These are phyloP conservation scores for Ceratina australensis DNA, from an alignment of 1,140 invertebrate genomes.

Conservation along the genomic window DNA sequence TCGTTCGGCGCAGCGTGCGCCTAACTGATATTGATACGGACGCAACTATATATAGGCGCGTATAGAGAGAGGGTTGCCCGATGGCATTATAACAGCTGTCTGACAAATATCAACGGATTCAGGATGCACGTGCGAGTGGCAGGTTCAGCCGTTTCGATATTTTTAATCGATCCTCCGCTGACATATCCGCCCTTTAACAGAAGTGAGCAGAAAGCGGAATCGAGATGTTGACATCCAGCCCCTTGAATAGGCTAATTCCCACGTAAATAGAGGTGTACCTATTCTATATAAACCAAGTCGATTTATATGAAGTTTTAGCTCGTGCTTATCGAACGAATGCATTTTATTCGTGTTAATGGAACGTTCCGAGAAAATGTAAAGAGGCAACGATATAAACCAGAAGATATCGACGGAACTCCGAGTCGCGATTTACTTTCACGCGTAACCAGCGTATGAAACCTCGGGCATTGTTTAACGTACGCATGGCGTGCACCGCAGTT, in stretches of 20 bases:
- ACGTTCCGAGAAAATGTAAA: no score
- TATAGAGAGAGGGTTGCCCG: not conserved
- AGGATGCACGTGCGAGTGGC: conserved; percentile 47
- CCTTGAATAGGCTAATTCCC: no score
- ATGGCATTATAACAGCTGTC: conserved; percentile 5
- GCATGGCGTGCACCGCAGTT: conserved; percentile 12
- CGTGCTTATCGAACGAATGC: no score
- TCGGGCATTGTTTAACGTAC: conserved; percentile 34
- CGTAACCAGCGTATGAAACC: conserved; percentile 16
- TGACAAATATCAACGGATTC: conserved; percentile 48
- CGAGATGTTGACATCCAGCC: not conserved
- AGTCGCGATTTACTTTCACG: not conserved
- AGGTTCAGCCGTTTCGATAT: conserved; percentile 24
- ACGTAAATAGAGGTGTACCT: no score
- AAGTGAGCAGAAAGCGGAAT: not conserved
- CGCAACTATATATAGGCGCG: not conserved
- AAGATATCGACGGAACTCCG: no score
- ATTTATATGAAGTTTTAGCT: no score
- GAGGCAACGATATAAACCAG: no score
- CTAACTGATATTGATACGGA: conserved; percentile 31
- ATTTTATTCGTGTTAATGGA: no score
- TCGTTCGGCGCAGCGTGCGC: conserved; percentile 13
- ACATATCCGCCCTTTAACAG: not conserved
- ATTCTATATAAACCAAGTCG: no score
- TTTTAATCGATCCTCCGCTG: conserved; percentile 5